Evolutionary conservation across 2,888 invertebrate species (phyloP), one percentile per base, ranked within the genome.

Genomic region (Ernsta delagoae): DNA sequence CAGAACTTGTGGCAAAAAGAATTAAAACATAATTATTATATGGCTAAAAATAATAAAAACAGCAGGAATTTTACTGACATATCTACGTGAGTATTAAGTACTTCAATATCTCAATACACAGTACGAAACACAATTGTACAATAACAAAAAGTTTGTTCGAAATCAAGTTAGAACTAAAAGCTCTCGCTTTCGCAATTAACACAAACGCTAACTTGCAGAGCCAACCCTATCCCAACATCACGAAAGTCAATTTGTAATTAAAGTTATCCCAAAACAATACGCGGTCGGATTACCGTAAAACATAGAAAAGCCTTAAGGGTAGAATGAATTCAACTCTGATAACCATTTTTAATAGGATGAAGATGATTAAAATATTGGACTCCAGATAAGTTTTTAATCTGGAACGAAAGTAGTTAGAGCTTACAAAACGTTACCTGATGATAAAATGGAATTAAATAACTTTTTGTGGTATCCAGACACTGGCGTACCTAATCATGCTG

Each of bases 211-310:
- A 53, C 53, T 24, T 12, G 53, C 34, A 65, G 39, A 65, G 57
- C 43, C 57, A 59, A 53, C n/a, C 50, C 62, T 39, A 68, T 39
- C 63, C 59, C 59, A n/a, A 53, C 68, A 34, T 63, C 48, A 12
- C 59, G 59, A 56, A 68, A 69, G 59, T 62, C 68, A 57, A 56
- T 59, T 62, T 50, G 48, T 62, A 62, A 68, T 64, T 64, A 64
- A 64, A 64, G 56, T 64, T 54, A 64, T 48, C 31, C 48, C n/a
- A 31, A 61, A 61, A 61, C 60, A 61, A 61, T 61, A 61, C 39
- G 60, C 45, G 48, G 12, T 34, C 48, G 60, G 60, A 61, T 48
- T 61, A 61, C 56, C 31, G 34, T 56, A 9, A 56, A 56, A 34
- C 6, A 6, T 39, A 16, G 8, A 12, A 59, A 59, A 59, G 36